Evolutionary conservation across 2,797 vertebrate species (phyloP), one percentile per base, ranked within the genome.

Genomic region (Scarus forsteni): DNA sequence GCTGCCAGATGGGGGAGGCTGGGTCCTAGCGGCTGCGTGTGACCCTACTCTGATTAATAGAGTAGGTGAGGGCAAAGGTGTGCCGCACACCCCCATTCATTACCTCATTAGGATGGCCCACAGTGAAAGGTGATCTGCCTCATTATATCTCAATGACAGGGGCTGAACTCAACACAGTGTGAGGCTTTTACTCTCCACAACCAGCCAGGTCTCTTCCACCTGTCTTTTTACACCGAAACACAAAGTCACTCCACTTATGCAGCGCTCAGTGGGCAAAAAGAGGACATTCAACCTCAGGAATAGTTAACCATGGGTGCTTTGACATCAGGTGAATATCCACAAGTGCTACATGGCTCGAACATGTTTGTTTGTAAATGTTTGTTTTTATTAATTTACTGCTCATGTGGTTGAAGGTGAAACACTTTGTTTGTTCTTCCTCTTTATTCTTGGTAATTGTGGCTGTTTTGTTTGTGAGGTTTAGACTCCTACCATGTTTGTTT

Each of bases 51-150:
- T 93, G 93, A 94, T 94, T 94, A 94, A 94, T 94, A 90, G 91
- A 93, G 88, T 93, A 91, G 91, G 92, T 91, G 90, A 92, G 93
- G 88, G 84, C 90, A 92, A 88, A 91, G 82, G 89, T 89, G 88
- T 79, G 66, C 80, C 53, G 73, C 84, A 80, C 86, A 67, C 79
- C 86, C 89, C 88, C 85, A 84, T 92, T 93, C 92, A 94, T 94
- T 94, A 93, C 85, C 92, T 92, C 90, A 92, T 93, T 93, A 93
- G 87, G 90, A 91, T 86, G 89, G 90, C 86, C 86, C 80, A 77
- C 90, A 84, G 89, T 81, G 87, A 84, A 89, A 93, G 93, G 93
- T 94, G 92, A 92, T 92, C 89, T 92, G 79, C 81, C 91, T 94
- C 91, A 93, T 94, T 93, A 94, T 88, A 83, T 83, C 79, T 80